phyloP scores from a whole-genome alignment of 2,888 invertebrate genomes.

The Cancer borealis region DNA sequence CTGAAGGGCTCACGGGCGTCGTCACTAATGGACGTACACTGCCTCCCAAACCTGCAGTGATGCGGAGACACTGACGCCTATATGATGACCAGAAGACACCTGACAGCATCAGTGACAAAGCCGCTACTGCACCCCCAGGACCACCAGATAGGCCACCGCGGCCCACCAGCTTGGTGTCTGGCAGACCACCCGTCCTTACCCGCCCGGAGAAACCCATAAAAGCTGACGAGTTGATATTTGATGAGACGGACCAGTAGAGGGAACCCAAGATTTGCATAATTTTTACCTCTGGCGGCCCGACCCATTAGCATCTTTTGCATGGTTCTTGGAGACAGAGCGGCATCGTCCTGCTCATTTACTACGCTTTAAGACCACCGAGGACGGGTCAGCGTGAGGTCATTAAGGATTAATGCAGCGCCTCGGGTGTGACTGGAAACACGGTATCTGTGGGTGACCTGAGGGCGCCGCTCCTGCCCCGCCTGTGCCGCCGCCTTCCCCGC shows the following conservation, averaged over 20 bases:
- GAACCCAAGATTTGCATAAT: slow-evolving; percentile 67
- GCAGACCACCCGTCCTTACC: slow-evolving; percentile 62
- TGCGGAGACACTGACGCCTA: not conserved
- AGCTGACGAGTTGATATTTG: slow-evolving; percentile 68
- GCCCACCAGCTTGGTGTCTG: slow-evolving; percentile 56
- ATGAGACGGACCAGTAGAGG: slow-evolving; percentile 63
- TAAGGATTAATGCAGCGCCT: slow-evolving; percentile 44
- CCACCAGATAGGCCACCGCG: slow-evolving; percentile 58
- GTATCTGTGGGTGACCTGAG: not conserved
- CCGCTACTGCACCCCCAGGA: not conserved
- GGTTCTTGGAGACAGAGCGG: slow-evolving; percentile 68
- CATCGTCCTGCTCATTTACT: slow-evolving; percentile 58
- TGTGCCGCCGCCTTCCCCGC: slow-evolving; percentile 4
- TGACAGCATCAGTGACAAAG: not conserved
- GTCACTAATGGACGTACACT: not conserved
- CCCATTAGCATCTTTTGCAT: slow-evolving; percentile 68
- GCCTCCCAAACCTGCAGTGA: not conserved
- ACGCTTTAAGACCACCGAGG: slow-evolving; percentile 64
- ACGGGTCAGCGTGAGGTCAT: slow-evolving; percentile 24
- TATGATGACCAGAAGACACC: not conserved
- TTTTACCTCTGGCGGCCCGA: slow-evolving; percentile 59
- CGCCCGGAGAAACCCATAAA: slow-evolving; percentile 66
- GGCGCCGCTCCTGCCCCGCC: not conserved
- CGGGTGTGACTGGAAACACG: slow-evolving; percentile 52
- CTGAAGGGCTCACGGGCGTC: not conserved